Evolutionary conservation across 2,113 vertebrate species (phyloP).

Genomic region (Phrynosoma blainvillii): DNA sequence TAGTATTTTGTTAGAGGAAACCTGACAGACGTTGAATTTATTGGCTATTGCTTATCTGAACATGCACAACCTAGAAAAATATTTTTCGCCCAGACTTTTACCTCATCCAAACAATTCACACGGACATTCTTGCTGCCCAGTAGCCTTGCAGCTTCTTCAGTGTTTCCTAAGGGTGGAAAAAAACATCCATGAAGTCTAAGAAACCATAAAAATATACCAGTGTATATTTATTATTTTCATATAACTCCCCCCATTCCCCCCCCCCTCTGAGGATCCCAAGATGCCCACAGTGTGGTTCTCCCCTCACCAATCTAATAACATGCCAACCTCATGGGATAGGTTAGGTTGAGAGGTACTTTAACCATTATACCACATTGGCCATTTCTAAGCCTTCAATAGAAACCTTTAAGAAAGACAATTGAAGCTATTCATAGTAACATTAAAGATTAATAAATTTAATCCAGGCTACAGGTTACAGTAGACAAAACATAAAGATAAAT

Average conservation of each 20-base stretch:
- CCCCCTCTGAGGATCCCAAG: too few species aligned
- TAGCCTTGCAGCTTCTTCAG: slow-evolving; percentile 89
- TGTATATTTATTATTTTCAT: background rate
- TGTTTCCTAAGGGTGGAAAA: slow-evolving; percentile 80
- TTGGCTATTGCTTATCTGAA: background rate
- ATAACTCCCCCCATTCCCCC: background rate
- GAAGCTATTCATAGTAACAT: background rate
- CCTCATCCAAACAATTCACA: slow-evolving; percentile 98
- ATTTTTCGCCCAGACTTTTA: slow-evolving; percentile 67
- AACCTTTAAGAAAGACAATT: background rate
- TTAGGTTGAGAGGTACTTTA: background rate
- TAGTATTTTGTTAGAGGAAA: background rate
- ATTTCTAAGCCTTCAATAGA: background rate
- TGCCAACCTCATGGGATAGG: too few species aligned
- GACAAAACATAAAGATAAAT: background rate
- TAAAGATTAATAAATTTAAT: background rate
- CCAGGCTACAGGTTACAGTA: background rate
- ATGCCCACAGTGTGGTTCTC: too few species aligned
- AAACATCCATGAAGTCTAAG: background rate
- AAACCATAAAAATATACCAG: background rate
- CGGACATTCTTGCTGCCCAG: slow-evolving; percentile 92
- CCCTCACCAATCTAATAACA: too few species aligned
- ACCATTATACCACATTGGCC: background rate
- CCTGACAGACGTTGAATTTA: background rate
- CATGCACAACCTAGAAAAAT: slow-evolving; percentile 27